Percentiles rank a stretch among this genome's conserved stretches.
These are phyloP conservation scores for Crepidodera aurea DNA, from an alignment of 2,888 invertebrate species.

Conservation along the genomic window DNA sequence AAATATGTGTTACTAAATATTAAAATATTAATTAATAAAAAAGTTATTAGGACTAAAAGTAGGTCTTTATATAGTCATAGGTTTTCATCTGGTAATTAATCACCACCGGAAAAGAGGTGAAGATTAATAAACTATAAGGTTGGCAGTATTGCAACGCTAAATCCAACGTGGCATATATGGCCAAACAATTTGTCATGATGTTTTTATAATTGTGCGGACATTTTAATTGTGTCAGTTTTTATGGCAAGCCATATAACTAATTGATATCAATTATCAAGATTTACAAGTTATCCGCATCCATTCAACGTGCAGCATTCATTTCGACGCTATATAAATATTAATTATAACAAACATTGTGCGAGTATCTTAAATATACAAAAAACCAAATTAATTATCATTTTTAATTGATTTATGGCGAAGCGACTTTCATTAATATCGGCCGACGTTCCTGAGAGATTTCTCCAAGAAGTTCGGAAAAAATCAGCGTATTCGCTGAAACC, in stretches of 20 bases:
- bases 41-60: no score
- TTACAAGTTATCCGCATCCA: conserved; percentile 54
- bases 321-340: conserved; percentile 55
- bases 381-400: conserved; percentile 51
- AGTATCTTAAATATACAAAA: conserved; percentile 49
- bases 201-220: conserved; percentile 55
- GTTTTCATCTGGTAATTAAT: no score
- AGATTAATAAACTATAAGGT: no score
- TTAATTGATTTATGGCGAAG: conserved; percentile 48
- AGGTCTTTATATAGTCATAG: no score
- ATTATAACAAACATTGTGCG: conserved; percentile 52
- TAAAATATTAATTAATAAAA: no score
- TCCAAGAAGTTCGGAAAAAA: conserved; percentile 11
- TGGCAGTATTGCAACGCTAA: no score
- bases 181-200: conserved; percentile 54
- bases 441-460: conserved; percentile 24
- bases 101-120: no score
- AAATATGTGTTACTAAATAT: no score
- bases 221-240: conserved; percentile 59
- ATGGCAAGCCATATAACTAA: conserved; percentile 50
- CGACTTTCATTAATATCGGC: conserved; percentile 38
- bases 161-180: conserved; percentile 54
- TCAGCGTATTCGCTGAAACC: background rate
- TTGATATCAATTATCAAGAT: conserved; percentile 60
- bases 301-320: conserved; percentile 48